Evolutionary conservation across 92 coral and sea anemone species (phyloP).

Genomic region (Siderastrea radians): DNA sequence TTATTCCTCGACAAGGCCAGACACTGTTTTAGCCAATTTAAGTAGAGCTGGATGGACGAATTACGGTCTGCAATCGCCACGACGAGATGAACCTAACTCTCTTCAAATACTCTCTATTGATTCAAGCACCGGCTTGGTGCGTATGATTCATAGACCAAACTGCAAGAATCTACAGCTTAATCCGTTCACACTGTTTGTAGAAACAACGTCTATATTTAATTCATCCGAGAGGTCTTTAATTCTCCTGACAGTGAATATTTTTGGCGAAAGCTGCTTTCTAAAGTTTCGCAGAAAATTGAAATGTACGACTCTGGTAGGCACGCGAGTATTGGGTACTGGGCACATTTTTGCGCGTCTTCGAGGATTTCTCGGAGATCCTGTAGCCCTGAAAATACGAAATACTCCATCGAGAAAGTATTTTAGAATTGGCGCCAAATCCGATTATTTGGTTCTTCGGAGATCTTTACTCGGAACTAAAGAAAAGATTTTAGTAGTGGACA

Average conservation of each 20-base stretch:
- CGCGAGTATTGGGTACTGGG: conserved; percentile 58
- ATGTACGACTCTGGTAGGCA: conserved; percentile 65
- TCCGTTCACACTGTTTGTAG: conserved; percentile 67
- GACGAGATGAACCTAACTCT: conserved; percentile 32
- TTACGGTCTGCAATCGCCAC: conserved; percentile 45
- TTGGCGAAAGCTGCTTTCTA: conserved; percentile 68
- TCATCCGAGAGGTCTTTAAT: conserved; percentile 49
- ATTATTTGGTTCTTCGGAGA: conserved; percentile 71
- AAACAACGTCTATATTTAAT: conserved; percentile 63
- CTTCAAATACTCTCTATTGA: conserved; percentile 75
- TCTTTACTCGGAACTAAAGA: conserved; percentile 67
- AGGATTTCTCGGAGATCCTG: conserved; percentile 36
- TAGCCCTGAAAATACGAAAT: conserved; percentile 60
- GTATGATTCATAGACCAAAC: conserved; percentile 70
- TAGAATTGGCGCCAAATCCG: conserved; percentile 71
- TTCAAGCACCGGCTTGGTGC: conserved; percentile 76
- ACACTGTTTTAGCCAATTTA: conserved; percentile 74
- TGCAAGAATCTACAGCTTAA: conserved; percentile 72
- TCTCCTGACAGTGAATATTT: conserved; percentile 46
- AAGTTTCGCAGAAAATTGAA: conserved; percentile 67
- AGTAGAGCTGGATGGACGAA: conserved; percentile 68
- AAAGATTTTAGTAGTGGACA: conserved; percentile 37
- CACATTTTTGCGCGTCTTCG: conserved; percentile 47
- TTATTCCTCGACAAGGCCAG: conserved; percentile 72
- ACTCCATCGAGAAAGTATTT: conserved; percentile 61